phyloP scores from a whole-genome alignment of 2,797 vertebrate species.

The Acipenser transmontanus region DNA sequence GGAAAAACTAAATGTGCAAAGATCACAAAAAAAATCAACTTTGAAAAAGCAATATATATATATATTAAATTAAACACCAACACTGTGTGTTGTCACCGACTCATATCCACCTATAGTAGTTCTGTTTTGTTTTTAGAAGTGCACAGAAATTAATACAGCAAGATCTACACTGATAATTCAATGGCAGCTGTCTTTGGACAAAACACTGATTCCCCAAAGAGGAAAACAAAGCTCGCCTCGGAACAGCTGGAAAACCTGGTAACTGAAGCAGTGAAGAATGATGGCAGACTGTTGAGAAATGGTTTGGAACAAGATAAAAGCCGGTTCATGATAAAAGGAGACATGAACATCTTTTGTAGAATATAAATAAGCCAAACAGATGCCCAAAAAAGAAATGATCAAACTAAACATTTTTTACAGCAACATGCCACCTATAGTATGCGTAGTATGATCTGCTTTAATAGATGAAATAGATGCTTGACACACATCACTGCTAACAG shows the following conservation, averaged over 20 bases:
- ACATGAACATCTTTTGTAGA: slow-evolving; percentile 30
- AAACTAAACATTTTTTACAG: no score
- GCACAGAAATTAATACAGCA: background rate
- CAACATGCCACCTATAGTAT: no score
- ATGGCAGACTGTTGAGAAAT: slow-evolving; percentile 7
- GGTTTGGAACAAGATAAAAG: slow-evolving; percentile 40
- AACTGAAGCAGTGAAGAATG: background rate
- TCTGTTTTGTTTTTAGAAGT: slow-evolving; percentile 11
- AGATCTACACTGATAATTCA: slow-evolving; percentile 3
- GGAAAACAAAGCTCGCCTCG: slow-evolving; percentile 30
- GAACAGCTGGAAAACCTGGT: slow-evolving; percentile 28
- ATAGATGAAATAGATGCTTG: no score
- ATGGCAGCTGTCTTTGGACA: background rate
- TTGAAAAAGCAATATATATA: background rate
- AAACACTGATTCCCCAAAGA: background rate
- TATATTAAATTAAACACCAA: slow-evolving; percentile 44
- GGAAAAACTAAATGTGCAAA: no score
- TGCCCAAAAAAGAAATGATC: slow-evolving; percentile 17
- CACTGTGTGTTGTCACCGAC: slow-evolving; percentile 29
- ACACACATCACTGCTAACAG: no score
- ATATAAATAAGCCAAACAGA: slow-evolving; percentile 45
- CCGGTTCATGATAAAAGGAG: slow-evolving; percentile 44
- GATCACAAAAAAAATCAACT: no score
- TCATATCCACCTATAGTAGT: slow-evolving; percentile 23
- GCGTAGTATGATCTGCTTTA: no score